Evolutionary conservation across 53 echinoderm and acorn worm genomes (phyloP).

Genomic region (Glandiceps talaboti): DNA sequence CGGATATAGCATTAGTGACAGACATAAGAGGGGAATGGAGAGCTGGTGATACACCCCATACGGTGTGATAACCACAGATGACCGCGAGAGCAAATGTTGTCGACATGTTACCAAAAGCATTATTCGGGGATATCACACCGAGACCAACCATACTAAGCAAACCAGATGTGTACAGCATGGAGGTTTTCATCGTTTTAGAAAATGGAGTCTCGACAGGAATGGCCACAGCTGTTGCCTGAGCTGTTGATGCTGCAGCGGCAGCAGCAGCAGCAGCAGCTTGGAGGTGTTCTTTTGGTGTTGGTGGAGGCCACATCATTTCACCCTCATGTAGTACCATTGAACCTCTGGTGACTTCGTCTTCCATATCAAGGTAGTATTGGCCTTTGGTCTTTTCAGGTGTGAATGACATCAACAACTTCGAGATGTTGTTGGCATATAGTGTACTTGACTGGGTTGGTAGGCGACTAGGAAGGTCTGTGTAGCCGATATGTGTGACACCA

Average conservation of each 20-base stretch:
- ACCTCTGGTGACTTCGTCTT: conserved; percentile 91
- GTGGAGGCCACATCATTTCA: conserved; percentile 93
- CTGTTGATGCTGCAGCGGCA: conserved; percentile 23
- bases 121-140: conserved; percentile 67
- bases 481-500: conserved; percentile 94
- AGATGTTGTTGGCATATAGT: conserved; percentile 92
- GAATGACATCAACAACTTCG: conserved; percentile 77
- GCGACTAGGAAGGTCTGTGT: conserved; percentile 87
- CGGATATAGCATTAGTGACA: conserved; percentile 99
- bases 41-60: conserved; percentile 98
- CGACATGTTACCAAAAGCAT: conserved; percentile 87
- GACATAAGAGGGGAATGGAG: conserved; percentile 98
- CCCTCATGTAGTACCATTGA: conserved; percentile 84
- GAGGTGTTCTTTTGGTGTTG: conserved; percentile 71
- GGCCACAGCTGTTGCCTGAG: conserved; percentile 18
- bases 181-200: conserved; percentile 45
- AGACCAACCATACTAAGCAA: conserved; percentile 59
- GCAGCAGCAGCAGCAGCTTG: conserved; percentile 31
- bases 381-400: conserved; percentile 42
- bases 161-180: conserved; percentile 68
- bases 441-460: conserved; percentile 97
- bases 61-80: conserved; percentile 95
- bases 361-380: conserved; percentile 78
- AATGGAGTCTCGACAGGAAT: conserved; percentile 49
- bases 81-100: conserved; percentile 85